Conservation (phyloP, 2,113 vertebrate species). For the Neofelis nebulosa region DNA sequence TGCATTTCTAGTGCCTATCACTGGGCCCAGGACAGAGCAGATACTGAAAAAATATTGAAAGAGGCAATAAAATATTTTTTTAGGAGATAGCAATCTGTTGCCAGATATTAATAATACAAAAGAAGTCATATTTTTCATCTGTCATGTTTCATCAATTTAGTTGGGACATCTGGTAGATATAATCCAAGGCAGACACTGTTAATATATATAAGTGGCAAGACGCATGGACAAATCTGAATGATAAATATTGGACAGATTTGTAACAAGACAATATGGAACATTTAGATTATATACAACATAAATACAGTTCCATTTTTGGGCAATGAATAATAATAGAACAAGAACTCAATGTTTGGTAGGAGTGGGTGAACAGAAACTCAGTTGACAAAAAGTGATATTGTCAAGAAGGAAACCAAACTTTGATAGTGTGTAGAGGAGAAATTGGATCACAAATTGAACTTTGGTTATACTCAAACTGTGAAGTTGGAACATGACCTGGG, state of each 20-base stretch:
- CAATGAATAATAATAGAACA: background rate
- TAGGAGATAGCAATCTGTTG: background rate
- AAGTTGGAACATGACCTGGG: constrained; percentile 73
- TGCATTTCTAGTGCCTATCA: background rate
- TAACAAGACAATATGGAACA: background rate
- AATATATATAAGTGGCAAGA: background rate
- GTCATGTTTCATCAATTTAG: background rate
- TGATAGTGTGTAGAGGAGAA: constrained; percentile 29
- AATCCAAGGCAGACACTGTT: background rate
- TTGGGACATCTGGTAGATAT: background rate
- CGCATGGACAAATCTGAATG: background rate
- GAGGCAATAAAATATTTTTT: background rate
- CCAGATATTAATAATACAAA: background rate
- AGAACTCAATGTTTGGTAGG: background rate
- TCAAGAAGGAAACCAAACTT: background rate
- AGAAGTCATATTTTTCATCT: constrained; percentile 23
- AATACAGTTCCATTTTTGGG: background rate
- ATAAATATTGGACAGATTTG: background rate
- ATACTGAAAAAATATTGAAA: background rate
- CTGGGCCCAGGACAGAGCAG: background rate
- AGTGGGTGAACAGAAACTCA: background rate
- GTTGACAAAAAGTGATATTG: background rate
- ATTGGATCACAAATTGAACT: constrained; percentile 66
- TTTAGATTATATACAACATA: background rate
- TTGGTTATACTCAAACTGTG: constrained; percentile 65